phyloP scores from a whole-genome alignment of 1,140 invertebrate species.

The Cardiocondyla obscurior region DNA sequence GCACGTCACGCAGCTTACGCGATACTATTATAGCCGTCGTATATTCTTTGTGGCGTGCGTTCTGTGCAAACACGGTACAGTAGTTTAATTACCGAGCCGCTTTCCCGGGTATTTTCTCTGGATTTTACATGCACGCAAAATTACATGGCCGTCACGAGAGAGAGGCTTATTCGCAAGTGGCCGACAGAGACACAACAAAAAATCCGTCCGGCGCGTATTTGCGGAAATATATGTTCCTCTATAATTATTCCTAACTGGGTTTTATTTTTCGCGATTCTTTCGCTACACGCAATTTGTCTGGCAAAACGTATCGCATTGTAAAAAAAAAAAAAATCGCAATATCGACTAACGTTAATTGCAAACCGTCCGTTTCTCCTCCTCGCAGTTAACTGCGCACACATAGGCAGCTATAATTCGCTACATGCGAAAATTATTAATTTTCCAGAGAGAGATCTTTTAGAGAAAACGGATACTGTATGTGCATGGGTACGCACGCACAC shows the following conservation, averaged over 20 bases:
- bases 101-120: conserved; percentile 13
- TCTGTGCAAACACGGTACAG: conserved; percentile 8
- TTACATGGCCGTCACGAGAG: conserved; percentile 28
- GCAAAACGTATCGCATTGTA: background rate
- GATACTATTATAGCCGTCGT: conserved; percentile 27
- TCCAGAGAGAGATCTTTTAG: background rate
- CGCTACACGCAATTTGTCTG: background rate
- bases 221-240: background rate
- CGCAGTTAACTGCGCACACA: conserved; percentile 3
- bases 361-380: background rate
- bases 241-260: conserved; percentile 23
- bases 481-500: too few relatives aligned
- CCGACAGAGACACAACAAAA: background rate
- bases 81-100: conserved; percentile 39
- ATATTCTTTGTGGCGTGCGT: conserved; percentile 26
- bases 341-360: conserved; percentile 43
- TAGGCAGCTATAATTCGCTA: background rate
- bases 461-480: too few relatives aligned
- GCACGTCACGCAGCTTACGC: conserved; percentile 18
- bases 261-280: conserved; percentile 30
- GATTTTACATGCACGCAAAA: conserved; percentile 34
- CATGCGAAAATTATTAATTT: conserved; percentile 14
- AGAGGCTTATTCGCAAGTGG: conserved; percentile 13
- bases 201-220: background rate
- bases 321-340: background rate